Conservation (phyloP, 2,797 vertebrate genomes). For the Microctenopoma steveboyesi region DNA sequence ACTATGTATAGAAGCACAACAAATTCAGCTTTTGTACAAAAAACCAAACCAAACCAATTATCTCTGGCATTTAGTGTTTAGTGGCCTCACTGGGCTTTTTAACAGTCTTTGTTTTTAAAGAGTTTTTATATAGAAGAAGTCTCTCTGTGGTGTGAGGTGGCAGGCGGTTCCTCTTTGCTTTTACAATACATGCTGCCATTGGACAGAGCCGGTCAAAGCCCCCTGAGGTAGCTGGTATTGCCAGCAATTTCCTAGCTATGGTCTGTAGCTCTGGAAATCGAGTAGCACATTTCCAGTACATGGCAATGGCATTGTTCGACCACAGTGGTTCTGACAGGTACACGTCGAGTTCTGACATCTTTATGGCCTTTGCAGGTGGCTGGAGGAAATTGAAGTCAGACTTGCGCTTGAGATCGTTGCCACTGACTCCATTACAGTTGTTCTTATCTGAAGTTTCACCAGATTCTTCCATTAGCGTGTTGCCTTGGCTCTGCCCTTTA, state of each 20-base stretch:
- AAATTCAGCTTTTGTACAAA: background rate
- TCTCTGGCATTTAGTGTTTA: slow-evolving; percentile 39
- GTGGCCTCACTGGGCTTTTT: slow-evolving; percentile 37
- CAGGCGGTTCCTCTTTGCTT: slow-evolving; percentile 77
- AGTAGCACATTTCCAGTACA: slow-evolving; percentile 77
- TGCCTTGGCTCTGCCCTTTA: slow-evolving; percentile 24
- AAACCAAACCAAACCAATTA: background rate
- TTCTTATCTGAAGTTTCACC: slow-evolving; percentile 37
- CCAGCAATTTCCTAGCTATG: slow-evolving; percentile 76
- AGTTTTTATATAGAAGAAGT: slow-evolving; percentile 81
- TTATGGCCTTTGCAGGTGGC: slow-evolving; percentile 63
- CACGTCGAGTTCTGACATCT: slow-evolving; percentile 68
- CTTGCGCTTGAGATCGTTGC: slow-evolving; percentile 71
- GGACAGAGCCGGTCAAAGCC: slow-evolving; percentile 82
- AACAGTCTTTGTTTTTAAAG: slow-evolving; percentile 46
- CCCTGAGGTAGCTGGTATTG: slow-evolving; percentile 78
- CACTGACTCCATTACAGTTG: background rate
- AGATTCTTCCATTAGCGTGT: background rate
- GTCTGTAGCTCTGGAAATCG: slow-evolving; percentile 74
- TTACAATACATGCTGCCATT: slow-evolving; percentile 76
- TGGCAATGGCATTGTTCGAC: slow-evolving; percentile 55
- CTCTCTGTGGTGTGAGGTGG: slow-evolving; percentile 82
- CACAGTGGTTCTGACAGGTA: slow-evolving; percentile 78
- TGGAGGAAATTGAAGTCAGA: slow-evolving; percentile 64
- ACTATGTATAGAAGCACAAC: background rate